A percentile compares a stretch with the other conserved stretches of the same genome.
phyloP scores from a whole-genome alignment of 2,797 vertebrate species.

The Antrozous pallidus region DNA sequence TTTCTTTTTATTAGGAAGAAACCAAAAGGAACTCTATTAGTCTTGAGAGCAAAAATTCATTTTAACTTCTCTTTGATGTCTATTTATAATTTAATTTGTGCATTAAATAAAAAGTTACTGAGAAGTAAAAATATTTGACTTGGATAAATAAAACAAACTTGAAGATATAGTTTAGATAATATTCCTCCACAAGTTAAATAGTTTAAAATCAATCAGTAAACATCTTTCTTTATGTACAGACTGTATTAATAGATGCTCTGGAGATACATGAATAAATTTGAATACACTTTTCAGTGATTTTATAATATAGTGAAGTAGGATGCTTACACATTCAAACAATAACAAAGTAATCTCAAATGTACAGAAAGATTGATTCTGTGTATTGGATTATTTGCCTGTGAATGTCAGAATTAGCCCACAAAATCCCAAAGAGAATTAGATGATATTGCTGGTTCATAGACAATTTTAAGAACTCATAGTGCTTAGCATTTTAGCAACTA shows the following conservation, averaged over 20 bases:
- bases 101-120: not conserved
- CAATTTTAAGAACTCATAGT: conserved; percentile 3
- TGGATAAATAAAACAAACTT: not conserved
- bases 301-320: not conserved
- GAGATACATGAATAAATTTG: not conserved
- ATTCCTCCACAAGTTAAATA: not conserved
- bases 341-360: not conserved
- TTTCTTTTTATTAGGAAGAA: not conserved
- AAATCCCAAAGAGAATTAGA: not conserved
- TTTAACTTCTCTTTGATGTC: not conserved
- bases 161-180: not conserved
- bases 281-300: not conserved
- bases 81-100: not conserved
- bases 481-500: not conserved
- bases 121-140: not conserved
- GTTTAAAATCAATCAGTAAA: not conserved
- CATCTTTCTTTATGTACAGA: not conserved
- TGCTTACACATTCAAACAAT: not conserved
- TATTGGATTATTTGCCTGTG: not conserved
- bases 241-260: not conserved
- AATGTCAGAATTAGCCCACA: not conserved
- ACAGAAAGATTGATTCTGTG: accelerated
- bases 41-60: not conserved
- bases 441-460: not conserved
- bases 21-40: not conserved